Evolutionary conservation across 2,888 invertebrate species (phyloP).

Genomic region (Melangyna quadrimaculata): DNA sequence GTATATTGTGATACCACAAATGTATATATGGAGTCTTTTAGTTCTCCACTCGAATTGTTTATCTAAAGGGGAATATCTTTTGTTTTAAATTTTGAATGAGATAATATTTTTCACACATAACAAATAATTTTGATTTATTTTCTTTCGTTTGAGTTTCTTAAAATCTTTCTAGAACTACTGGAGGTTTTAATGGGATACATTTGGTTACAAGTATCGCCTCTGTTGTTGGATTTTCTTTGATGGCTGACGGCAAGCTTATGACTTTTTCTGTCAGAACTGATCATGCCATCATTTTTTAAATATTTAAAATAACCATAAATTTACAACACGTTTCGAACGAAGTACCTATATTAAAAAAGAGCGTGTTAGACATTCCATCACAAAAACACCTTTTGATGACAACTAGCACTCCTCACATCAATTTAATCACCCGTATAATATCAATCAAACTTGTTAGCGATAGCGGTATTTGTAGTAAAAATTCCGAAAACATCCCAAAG

Average conservation of each 20-base stretch:
- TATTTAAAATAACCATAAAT: neutral
- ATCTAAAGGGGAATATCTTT: neutral
- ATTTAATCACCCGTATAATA: neutral
- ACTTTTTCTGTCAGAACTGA: neutral
- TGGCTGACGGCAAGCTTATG: neutral
- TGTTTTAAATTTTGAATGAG: neutral
- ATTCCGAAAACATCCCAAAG: neutral
- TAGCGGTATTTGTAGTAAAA: constrained; percentile 17
- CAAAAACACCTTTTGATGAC: constrained; percentile 6
- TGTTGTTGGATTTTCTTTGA: neutral
- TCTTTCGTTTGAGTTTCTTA: neutral
- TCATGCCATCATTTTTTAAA: neutral
- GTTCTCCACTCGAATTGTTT: neutral
- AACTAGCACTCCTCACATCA: neutral
- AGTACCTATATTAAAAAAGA: neutral
- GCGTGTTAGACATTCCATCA: constrained; percentile 4
- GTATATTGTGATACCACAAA: neutral
- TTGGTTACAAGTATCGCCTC: no score
- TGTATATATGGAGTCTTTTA: neutral
- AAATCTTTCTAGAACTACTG: neutral
- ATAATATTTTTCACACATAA: neutral
- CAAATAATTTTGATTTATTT: neutral
- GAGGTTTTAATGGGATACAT: neutral
- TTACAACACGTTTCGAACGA: neutral
- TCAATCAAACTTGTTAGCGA: neutral